Evolutionary conservation across 2,113 vertebrate species (phyloP).

Genomic region (Piprites chloris): DNA sequence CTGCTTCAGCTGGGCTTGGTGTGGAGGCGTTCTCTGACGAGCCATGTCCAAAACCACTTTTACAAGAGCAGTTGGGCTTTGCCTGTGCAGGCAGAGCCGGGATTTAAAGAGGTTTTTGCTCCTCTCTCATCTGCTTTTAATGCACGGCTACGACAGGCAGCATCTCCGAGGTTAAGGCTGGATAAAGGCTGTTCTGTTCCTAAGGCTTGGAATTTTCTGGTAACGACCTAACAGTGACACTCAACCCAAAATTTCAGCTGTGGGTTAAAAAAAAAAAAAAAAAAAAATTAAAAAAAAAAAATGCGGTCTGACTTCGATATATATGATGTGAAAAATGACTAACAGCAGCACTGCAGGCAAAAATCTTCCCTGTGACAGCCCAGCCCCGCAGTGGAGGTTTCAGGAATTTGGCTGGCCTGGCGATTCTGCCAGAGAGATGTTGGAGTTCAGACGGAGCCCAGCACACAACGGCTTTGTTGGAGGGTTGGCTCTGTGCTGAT

Average conservation of each 20-base stretch:
- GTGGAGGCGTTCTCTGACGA: neutral
- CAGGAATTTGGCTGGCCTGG: neutral
- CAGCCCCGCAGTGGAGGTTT: neutral
- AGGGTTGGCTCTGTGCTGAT: neutral
- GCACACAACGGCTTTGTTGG: neutral
- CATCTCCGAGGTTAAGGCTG: neutral
- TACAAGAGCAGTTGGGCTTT: neutral
- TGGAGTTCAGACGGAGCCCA: neutral
- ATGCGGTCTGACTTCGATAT: neutral
- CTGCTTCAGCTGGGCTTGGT: neutral
- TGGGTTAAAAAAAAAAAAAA: neutral
- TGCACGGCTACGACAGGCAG: neutral
- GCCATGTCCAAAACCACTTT: neutral
- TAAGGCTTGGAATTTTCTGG: neutral
- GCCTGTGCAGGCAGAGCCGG: neutral
- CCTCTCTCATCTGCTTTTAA: slow-evolving; percentile 3
- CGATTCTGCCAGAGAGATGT: neutral
- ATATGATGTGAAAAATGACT: slow-evolving; percentile 15
- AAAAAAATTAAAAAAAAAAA: neutral
- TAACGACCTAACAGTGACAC: neutral
- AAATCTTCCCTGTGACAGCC: neutral
- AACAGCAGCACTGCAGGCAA: slow-evolving; percentile 21
- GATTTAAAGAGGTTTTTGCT: slow-evolving; percentile 1
- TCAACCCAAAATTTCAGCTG: neutral
- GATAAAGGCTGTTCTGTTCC: neutral